These are phyloP conservation scores for Chaetura pelagica DNA, from an alignment of 2,113 vertebrate genomes.

Conservation along the genomic window DNA sequence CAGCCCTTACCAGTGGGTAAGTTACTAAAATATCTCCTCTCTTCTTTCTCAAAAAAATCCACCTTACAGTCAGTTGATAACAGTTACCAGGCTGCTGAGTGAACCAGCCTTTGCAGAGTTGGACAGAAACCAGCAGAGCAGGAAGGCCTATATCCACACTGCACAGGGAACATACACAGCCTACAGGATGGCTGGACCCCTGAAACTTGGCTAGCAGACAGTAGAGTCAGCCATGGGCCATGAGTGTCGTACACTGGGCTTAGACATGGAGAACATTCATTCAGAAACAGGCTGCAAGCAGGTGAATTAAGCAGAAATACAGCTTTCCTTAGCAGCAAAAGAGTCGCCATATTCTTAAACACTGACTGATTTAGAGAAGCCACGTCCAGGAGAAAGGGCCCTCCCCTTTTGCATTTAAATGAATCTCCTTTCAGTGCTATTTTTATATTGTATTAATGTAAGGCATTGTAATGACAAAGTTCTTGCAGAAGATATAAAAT, in stretches of 20 bases:
- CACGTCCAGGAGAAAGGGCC: not conserved
- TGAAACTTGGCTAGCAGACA: not conserved
- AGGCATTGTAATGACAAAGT: not conserved
- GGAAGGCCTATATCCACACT: not conserved
- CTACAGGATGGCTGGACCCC: fast-evolving
- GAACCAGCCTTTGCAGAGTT: not conserved
- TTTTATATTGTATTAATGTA: not conserved
- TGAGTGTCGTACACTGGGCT: not conserved
- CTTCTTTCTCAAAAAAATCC: not conserved
- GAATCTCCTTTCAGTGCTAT: not conserved
- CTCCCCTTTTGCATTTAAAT: not conserved
- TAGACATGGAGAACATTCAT: not conserved
- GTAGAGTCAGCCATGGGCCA: not conserved
- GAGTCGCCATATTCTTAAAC: not conserved
- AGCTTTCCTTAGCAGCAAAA: not conserved
- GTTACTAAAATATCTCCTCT: not conserved
- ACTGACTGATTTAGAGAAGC: not conserved
- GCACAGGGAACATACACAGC: fast-evolving
- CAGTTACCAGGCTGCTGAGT: not conserved
- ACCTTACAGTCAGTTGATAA: not conserved
- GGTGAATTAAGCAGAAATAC: not conserved
- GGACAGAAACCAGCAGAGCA: not conserved
- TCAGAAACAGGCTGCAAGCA: not conserved
- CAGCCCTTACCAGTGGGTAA: not conserved
- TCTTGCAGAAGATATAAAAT: not conserved